Conservation (phyloP, 2,888 invertebrate species). For the Ethmia dodecea region DNA sequence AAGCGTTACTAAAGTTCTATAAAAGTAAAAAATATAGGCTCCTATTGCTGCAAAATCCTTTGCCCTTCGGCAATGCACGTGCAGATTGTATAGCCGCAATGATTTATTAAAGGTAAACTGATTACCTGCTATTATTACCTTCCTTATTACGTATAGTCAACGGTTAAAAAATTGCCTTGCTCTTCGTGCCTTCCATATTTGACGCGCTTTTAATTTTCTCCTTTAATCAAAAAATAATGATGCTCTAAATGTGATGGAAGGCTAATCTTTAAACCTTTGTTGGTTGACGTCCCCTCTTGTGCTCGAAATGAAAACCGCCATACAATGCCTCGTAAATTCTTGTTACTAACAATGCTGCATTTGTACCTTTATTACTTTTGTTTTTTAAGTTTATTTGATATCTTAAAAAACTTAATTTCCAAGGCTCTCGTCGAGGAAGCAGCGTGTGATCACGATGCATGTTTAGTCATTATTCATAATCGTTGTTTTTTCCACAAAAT, state of each 20-base stretch:
- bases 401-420: constrained; percentile 9
- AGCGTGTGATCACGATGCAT: constrained; percentile 28
- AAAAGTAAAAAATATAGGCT: not conserved
- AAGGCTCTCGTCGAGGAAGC: constrained; percentile 37
- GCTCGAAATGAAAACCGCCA: constrained; percentile 17
- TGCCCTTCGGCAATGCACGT: constrained; percentile 16
- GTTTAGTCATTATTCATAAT: constrained; percentile 26
- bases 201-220: constrained; percentile 23
- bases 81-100: constrained; percentile 4
- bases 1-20: not conserved
- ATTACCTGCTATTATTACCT: too few species aligned
- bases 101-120: constrained; percentile 10
- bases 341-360: constrained; percentile 13
- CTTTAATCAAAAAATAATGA: constrained; percentile 40
- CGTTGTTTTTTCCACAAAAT: constrained; percentile 23
- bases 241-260: constrained; percentile 39
- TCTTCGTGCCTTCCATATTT: constrained; percentile 5
- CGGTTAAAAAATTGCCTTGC: too few species aligned
- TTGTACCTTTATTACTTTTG: constrained; percentile 1
- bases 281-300: not conserved
- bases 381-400: not conserved
- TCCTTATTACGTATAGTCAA: too few species aligned
- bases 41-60: not conserved
- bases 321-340: constrained; percentile 30
- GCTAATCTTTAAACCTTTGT: too few species aligned